Percentiles rank a stretch among this genome's conserved stretches.
These are phyloP conservation scores for Hippasteria phrygiana DNA, from an alignment of 53 echinoderm and acorn worm genomes.

Conservation along the genomic window DNA sequence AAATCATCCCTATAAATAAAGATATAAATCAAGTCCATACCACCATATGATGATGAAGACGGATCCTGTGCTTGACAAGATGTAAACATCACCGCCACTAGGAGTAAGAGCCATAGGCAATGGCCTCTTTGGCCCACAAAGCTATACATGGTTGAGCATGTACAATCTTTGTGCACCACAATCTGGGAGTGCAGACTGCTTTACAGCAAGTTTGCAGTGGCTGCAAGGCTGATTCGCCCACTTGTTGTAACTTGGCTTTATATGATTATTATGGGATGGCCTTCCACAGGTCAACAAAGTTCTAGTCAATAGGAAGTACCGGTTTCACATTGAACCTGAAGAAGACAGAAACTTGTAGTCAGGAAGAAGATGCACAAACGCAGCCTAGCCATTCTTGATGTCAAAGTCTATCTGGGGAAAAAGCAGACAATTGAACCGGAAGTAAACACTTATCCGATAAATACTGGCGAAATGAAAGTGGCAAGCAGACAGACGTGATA, in stretches of 20 bases:
- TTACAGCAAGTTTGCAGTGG: not conserved
- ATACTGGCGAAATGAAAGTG: no score
- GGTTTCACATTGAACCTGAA: no score
- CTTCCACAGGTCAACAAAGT: slow-evolving; percentile 46
- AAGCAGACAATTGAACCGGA: no score
- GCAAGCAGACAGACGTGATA: no score
- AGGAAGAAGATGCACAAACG: no score
- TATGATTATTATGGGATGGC: slow-evolving; percentile 93
- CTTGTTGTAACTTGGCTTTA: slow-evolving; percentile 18
- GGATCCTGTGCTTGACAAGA: not conserved
- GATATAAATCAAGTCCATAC: not conserved
- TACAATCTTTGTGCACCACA: slow-evolving; percentile 45
- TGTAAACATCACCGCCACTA: not conserved
- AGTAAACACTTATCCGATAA: no score
- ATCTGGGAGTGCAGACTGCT: slow-evolving; percentile 27
- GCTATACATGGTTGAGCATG: slow-evolving; percentile 51
- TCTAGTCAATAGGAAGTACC: slow-evolving; percentile 14
- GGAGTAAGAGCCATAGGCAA: slow-evolving; percentile 27
- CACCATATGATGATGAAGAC: not conserved
- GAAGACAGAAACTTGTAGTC: no score
- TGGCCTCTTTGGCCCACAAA: slow-evolving; percentile 37
- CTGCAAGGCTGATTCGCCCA: not conserved
- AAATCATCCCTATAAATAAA: not conserved
- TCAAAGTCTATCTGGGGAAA: no score
- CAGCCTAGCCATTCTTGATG: no score